Conservation (phyloP, 2,888 invertebrate genomes). For the Epistrophella euchroma region DNA sequence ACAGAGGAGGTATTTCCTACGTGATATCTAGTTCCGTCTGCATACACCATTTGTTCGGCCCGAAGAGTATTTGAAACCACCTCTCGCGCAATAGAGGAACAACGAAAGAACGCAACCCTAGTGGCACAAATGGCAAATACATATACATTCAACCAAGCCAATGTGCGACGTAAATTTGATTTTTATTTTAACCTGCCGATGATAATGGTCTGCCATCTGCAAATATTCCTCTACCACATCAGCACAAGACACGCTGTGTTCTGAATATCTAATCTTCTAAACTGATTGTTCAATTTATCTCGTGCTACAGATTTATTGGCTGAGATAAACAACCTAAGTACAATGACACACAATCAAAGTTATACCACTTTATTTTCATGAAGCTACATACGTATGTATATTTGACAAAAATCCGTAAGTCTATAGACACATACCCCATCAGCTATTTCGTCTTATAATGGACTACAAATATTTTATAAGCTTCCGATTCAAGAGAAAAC, state of each 20-base stretch:
- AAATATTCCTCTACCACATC: conserved; percentile 19
- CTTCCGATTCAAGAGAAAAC: conserved; percentile 36
- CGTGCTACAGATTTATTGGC: conserved; percentile 48
- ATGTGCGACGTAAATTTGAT: neutral
- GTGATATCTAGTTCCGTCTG: no score
- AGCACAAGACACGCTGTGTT: conserved; percentile 33
- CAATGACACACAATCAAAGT: conserved; percentile 56
- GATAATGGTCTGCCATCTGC: neutral
- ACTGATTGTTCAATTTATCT: conserved; percentile 2
- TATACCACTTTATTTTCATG: conserved; percentile 48
- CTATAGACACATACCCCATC: neutral
- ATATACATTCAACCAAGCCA: no score
- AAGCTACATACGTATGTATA: conserved; percentile 14
- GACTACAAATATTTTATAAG: conserved; percentile 60
- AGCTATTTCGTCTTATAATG: conserved; percentile 41
- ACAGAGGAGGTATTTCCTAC: no score
- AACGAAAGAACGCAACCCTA: no score
- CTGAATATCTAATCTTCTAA: conserved; percentile 7
- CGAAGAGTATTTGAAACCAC: no score
- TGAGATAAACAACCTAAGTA: conserved; percentile 33
- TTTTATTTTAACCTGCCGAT: neutral
- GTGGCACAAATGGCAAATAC: no score
- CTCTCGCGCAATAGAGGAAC: no score
- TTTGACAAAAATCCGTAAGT: conserved; percentile 16
- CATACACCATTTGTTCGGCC: no score